phyloP scores from a whole-genome alignment of 2,797 vertebrate species.

The Gobionotothen gibberifrons region DNA sequence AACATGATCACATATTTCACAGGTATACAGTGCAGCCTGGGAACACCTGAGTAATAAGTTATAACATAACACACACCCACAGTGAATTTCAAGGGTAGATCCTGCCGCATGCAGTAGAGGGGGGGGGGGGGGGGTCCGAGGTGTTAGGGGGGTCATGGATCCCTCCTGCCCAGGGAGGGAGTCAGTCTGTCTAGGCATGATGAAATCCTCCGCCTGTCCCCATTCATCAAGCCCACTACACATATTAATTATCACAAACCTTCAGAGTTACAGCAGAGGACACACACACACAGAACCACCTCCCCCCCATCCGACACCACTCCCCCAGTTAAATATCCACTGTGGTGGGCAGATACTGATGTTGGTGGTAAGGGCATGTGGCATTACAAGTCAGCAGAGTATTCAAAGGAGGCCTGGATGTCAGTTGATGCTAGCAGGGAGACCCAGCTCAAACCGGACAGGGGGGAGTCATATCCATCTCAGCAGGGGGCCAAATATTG shows the following conservation, averaged over 20 bases:
- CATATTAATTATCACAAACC: conserved; percentile 88
- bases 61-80: conserved; percentile 20
- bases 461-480: conserved; percentile 31
- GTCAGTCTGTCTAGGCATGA: conserved; percentile 83
- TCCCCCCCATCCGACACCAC: conserved; percentile 24
- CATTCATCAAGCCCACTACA: conserved; percentile 86
- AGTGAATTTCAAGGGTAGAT: conserved; percentile 76
- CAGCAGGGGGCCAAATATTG: conserved; percentile 3
- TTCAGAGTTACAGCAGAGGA: conserved; percentile 87
- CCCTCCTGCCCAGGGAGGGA: conserved; percentile 80
- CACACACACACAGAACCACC: neutral
- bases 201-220: conserved; percentile 86
- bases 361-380: conserved; percentile 45
- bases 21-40: conserved; percentile 23
- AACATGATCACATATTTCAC: conserved; percentile 41
- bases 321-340: conserved; percentile 51
- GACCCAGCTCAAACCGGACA: conserved; percentile 39
- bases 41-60: conserved; percentile 13
- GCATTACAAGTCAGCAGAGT: conserved; percentile 52
- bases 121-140: conserved; percentile 33
- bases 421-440: conserved; percentile 51
- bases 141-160: conserved; percentile 78
- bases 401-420: conserved; percentile 58
- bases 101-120: conserved; percentile 19
- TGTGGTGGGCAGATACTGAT: conserved; percentile 30